Evolutionary conservation across 1,140 invertebrate genomes (phyloP).

Genomic region (Bombus haemorrhoidalis): DNA sequence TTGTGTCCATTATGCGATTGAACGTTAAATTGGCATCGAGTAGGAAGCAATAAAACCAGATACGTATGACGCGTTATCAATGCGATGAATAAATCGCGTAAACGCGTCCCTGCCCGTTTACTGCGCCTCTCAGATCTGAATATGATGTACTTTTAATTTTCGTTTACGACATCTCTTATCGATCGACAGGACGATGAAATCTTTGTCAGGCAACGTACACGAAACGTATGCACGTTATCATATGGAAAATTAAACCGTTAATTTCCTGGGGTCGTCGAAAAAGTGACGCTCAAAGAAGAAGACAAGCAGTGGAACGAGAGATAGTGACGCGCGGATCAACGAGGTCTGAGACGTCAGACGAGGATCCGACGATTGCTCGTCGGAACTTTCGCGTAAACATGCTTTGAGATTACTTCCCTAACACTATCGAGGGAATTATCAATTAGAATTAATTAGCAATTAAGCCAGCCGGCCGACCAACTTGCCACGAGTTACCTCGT

Average conservation of each 20-base stretch:
- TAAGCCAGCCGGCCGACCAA: slow-evolving; percentile 64
- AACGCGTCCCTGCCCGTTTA: no score
- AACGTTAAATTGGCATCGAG: slow-evolving; percentile 36
- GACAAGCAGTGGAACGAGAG: not conserved
- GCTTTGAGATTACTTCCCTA: slow-evolving; percentile 66
- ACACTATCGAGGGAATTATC: slow-evolving; percentile 65
- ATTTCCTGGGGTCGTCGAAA: not conserved
- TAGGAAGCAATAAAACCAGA: slow-evolving; percentile 1
- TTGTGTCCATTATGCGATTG: slow-evolving; percentile 36
- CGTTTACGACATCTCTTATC: not conserved
- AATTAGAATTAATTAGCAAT: slow-evolving; percentile 75
- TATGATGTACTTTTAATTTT: no score
- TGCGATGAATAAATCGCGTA: not conserved
- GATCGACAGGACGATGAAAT: no score
- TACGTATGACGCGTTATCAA: slow-evolving; percentile 1
- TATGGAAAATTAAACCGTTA: not conserved
- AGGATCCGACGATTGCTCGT: slow-evolving; percentile 53
- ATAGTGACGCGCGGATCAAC: not conserved
- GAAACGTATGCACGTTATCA: not conserved
- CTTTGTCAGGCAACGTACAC: not conserved
- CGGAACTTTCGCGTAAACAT: slow-evolving; percentile 68
- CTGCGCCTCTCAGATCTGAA: no score
- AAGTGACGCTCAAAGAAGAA: slow-evolving; percentile 9
- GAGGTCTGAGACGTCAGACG: slow-evolving; percentile 43
- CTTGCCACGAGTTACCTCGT: slow-evolving; percentile 62